A percentile compares a stretch with the other conserved stretches of the same genome.
These are phyloP conservation scores for Drosophila lini DNA, from an alignment of 1,140 invertebrate species.

Conservation along the genomic window DNA sequence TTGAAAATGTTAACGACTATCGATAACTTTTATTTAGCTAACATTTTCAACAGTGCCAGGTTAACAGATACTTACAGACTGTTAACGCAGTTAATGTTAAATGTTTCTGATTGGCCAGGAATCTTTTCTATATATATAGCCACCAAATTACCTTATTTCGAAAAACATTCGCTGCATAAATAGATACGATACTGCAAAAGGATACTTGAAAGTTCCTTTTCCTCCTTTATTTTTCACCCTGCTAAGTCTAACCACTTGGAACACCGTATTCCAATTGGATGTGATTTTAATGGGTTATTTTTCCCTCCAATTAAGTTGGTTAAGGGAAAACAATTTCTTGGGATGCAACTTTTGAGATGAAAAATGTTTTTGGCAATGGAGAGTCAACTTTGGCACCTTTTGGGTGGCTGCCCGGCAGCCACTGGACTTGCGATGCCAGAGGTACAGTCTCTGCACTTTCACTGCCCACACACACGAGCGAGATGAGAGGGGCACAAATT, in stretches of 20 bases:
- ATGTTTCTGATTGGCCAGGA: conserved; percentile 17
- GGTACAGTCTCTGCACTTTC: conserved; percentile 78
- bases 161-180: too few species aligned
- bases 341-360: neutral
- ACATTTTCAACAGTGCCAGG: neutral
- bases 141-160: neutral
- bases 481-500: conserved; percentile 3
- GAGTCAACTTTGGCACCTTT: neutral
- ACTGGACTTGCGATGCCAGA: neutral
- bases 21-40: conserved; percentile 4
- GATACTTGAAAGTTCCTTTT: too few species aligned
- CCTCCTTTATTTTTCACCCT: neutral
- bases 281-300: neutral
- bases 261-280: conserved; percentile 11
- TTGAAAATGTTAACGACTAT: conserved; percentile 18
- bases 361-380: neutral
- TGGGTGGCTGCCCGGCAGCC: neutral
- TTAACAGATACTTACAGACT: conserved; percentile 35
- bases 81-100: conserved; percentile 44
- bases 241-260: neutral
- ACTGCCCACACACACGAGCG: conserved; percentile 41
- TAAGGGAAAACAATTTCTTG: neutral
- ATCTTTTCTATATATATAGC: conserved; percentile 1
- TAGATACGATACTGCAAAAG: too few species aligned
- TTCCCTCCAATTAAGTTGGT: neutral